Percentiles rank a stretch among this genome's conserved stretches.
Conservation (phyloP, 2,797 vertebrate species). For the Micrastur ruficollis region DNA sequence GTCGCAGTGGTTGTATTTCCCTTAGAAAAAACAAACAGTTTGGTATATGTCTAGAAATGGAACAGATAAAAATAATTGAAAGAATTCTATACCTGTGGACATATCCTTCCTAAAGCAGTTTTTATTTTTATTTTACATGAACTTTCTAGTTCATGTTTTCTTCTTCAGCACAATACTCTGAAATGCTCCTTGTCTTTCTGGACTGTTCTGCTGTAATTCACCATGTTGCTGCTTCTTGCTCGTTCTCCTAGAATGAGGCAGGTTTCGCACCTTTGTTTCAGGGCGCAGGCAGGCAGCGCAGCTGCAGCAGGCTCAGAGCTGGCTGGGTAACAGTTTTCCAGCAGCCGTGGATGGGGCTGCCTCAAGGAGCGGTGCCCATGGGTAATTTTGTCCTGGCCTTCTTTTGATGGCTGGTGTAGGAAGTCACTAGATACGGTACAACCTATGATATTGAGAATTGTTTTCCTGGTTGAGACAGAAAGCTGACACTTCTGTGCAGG, state of each 20-base stretch:
- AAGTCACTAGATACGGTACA: rapidly evolving
- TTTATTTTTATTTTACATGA: no score
- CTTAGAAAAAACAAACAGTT: not conserved
- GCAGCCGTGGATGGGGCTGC: not conserved
- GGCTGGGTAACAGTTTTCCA: no score
- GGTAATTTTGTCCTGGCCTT: not conserved
- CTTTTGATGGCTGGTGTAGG: not conserved
- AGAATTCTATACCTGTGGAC: not conserved
- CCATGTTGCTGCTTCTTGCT: not conserved
- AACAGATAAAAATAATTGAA: not conserved
- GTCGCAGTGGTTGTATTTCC: not conserved
- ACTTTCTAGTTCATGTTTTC: not conserved
- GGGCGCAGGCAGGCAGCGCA: not conserved
- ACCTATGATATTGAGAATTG: rapidly evolving
- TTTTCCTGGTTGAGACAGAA: not conserved
- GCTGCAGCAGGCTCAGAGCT: rapidly evolving
- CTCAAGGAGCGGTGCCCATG: rapidly evolving
- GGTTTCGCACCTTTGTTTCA: rapidly evolving
- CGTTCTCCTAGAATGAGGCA: not conserved
- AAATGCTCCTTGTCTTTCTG: not conserved
- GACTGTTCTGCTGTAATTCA: not conserved
- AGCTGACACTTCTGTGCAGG: not conserved
- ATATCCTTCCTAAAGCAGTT: not conserved
- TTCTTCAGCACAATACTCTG: not conserved
- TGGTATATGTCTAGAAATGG: not conserved